A percentile compares a stretch with the other conserved stretches of the same genome.
Evolutionary conservation across 2,113 vertebrate species (phyloP).

Genomic region (Percina caprodes): DNA sequence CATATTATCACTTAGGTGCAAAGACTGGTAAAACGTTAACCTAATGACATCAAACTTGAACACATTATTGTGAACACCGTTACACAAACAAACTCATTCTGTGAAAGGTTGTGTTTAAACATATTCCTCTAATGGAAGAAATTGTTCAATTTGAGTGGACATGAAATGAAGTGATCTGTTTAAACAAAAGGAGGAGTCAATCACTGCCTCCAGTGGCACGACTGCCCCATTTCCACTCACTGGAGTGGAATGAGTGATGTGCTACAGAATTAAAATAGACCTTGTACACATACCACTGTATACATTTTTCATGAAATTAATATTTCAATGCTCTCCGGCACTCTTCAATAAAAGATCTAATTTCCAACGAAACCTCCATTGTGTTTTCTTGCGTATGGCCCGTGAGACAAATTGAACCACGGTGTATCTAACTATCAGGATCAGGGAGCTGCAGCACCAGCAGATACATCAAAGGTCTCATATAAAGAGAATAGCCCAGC

Average conservation of each 20-base stretch:
- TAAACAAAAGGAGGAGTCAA: conserved; percentile 71
- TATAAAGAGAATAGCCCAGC: conserved; percentile 72
- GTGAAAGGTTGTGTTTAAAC: conserved; percentile 44
- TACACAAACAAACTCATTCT: conserved; percentile 37
- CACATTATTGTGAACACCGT: conserved; percentile 34
- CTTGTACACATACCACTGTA: conserved; percentile 76
- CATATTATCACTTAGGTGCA: conserved; percentile 19
- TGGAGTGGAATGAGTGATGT: conserved; percentile 78
- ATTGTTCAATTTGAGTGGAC: conserved; percentile 61
- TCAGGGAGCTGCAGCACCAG: conserved; percentile 51
- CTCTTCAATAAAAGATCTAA: conserved; percentile 83
- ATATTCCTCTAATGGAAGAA: conserved; percentile 49
- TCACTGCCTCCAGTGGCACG: conserved; percentile 74
- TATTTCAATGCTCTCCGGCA: conserved; percentile 81
- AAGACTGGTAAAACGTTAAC: conserved; percentile 41
- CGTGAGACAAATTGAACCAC: conserved; percentile 63
- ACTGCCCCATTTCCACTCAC: conserved; percentile 74
- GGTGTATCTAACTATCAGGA: conserved; percentile 63
- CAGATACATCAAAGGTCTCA: conserved; percentile 66
- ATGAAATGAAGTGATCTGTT: conserved; percentile 64
- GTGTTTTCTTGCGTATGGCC: conserved; percentile 70
- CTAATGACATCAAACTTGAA: conserved; percentile 45
- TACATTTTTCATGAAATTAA: conserved; percentile 86
- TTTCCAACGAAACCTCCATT: conserved; percentile 78
- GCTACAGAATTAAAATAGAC: conserved; percentile 84